Percentiles rank a stretch among this genome's conserved stretches.
phyloP scores from a whole-genome alignment of 2,797 vertebrate species.

The Manis pentadactyla region DNA sequence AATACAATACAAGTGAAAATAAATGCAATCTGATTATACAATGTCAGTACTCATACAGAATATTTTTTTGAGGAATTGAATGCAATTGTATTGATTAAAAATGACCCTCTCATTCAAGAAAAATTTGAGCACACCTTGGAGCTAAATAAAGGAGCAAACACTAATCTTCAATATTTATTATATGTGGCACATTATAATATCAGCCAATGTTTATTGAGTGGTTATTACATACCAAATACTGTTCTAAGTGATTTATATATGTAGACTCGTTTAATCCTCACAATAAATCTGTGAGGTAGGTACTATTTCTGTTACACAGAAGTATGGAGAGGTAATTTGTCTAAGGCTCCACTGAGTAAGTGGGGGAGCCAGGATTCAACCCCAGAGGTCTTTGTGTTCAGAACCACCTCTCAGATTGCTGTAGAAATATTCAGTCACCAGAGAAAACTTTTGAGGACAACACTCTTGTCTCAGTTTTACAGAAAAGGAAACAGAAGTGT shows the following conservation, averaged over 20 bases:
- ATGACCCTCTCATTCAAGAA: slow-evolving; percentile 27
- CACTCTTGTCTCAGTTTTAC: neutral
- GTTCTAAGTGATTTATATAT: neutral
- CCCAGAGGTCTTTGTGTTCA: neutral
- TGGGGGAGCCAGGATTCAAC: neutral
- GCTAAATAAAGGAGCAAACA: slow-evolving; percentile 9
- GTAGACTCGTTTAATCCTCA: neutral
- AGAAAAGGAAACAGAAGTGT: neutral
- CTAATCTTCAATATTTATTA: neutral
- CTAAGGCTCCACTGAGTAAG: neutral
- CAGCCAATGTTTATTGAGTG: slow-evolving; percentile 10
- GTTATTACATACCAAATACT: neutral
- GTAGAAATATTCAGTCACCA: neutral
- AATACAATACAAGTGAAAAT: neutral
- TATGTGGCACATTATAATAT: neutral
- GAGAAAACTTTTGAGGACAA: neutral
- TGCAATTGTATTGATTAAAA: neutral
- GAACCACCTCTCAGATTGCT: neutral
- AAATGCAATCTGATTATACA: neutral
- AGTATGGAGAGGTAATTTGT: neutral
- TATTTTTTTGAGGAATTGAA: slow-evolving; percentile 31
- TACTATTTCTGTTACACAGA: slow-evolving; percentile 25
- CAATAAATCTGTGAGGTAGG: neutral
- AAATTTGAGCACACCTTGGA: neutral
- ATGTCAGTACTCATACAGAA: neutral